Base-by-base conservation (phyloP, 2,113 vertebrate species). In the Stegastes partitus region DNA sequence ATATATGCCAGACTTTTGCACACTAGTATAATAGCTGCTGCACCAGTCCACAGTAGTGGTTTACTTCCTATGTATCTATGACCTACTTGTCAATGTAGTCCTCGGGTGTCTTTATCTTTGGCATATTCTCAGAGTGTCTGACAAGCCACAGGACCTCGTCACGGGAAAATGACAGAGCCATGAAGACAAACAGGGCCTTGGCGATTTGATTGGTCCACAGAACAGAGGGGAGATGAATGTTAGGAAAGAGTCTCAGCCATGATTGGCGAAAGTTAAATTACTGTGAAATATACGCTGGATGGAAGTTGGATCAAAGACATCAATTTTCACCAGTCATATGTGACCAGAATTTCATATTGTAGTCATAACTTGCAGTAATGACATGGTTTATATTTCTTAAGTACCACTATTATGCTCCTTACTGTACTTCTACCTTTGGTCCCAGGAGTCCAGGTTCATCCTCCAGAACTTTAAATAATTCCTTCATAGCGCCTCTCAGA, bases 81-180 rank as follows among this genome's bases (percentile, higher is more conserved):
- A 87, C 94, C 80, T 81, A 96, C 96, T 91, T 93, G 93, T 98
- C 97, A 1, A 85, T 8, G 5, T 96, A 98, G 91, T 98, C 97
- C 69, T 99, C 97, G 0, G 95, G 95, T 0, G 92, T 95, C 91
- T 97, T 98, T 65, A 94, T 96, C 92, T 97, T 98, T 78, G 95
- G 96, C 89, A 97, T 93, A 7, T 96, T 97, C 67, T 98, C 97
- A n/a, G 95, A 87, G 55, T 98, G 97, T 0, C 96, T 95, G 70
- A 94, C 92, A 11, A 99, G 93, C 97, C 97, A 99, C 70, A 94
- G 93, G 44, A 99, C 92, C 75, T 99, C 97, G 63, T 99, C 97
- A 50, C 97, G 97, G 87, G 96, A 96, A 81, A 99, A 97, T 0
- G 97, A 96, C 74, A 98, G 90, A 0, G 97, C 97, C 97, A 99